phyloP scores from a whole-genome alignment of 2,888 invertebrate species.

The Kuschelorhynchus macadamiae region DNA sequence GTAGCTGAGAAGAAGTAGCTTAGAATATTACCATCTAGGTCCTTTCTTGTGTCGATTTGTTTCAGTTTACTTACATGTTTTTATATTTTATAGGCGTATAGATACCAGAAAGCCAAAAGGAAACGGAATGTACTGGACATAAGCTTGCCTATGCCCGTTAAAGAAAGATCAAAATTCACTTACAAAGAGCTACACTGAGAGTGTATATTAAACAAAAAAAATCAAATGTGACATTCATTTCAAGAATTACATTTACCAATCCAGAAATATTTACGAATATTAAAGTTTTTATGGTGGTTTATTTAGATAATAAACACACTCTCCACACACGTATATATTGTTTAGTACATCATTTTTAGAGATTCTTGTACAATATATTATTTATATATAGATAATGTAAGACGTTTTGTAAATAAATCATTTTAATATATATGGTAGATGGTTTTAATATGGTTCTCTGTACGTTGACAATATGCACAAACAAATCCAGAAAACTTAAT shows the following conservation, averaged over 20 bases:
- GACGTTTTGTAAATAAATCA: slow-evolving; percentile 31
- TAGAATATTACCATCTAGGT: neutral
- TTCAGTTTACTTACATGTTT: slow-evolving; percentile 10
- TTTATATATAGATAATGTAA: slow-evolving; percentile 17
- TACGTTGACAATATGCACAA: neutral
- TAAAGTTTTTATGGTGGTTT: too few species aligned
- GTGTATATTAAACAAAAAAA: too few species aligned
- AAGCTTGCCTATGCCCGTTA: slow-evolving; percentile 56
- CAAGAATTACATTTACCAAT: too few species aligned
- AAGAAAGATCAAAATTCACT: slow-evolving; percentile 49
- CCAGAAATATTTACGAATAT: too few species aligned
- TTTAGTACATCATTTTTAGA: neutral
- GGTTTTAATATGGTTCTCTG: neutral
- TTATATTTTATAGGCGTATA: slow-evolving; percentile 62
- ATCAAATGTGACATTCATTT: too few species aligned
- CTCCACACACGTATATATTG: neutral
- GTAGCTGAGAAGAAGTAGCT: neutral
- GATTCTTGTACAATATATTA: slow-evolving; percentile 6
- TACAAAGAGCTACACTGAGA: neutral
- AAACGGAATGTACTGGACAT: slow-evolving; percentile 60
- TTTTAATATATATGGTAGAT: neutral
- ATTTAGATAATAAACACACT: neutral
- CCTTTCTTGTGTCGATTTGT: too few species aligned
- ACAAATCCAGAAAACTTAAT: neutral
- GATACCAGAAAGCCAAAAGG: slow-evolving; percentile 64